Evolutionary conservation across 2,797 vertebrate genomes (phyloP).

Genomic region (Parauchenoglanis punctatus): DNA sequence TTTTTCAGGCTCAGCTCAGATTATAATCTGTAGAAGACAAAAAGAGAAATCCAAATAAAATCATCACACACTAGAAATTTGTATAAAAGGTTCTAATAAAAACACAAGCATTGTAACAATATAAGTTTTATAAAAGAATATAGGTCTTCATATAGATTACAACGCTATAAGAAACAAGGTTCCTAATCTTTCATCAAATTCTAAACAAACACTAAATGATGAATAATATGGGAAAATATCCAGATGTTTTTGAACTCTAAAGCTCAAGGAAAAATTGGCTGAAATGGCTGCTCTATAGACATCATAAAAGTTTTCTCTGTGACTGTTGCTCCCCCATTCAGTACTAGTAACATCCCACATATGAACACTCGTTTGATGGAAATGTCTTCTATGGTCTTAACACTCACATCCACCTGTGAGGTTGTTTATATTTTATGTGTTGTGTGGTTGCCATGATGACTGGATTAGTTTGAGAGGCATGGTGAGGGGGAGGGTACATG

Average conservation of each 20-base stretch:
- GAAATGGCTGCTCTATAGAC: not conserved
- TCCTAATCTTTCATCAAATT: not conserved
- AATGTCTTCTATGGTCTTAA: slow-evolving; percentile 61
- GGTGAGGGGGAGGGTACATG: slow-evolving; percentile 54
- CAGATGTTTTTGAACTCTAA: not conserved
- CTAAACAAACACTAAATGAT: not conserved
- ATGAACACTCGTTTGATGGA: not conserved
- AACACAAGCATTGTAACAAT: not conserved
- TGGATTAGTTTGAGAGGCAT: slow-evolving; percentile 62
- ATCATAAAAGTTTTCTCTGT: not conserved
- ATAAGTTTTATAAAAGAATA: not conserved
- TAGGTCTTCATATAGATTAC: not conserved
- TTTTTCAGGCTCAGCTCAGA: slow-evolving; percentile 38
- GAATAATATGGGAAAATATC: not conserved
- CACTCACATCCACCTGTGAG: slow-evolving; percentile 56
- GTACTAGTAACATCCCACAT: not conserved
- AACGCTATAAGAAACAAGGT: not conserved
- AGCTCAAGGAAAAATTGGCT: not conserved
- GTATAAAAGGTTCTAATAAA: slow-evolving; percentile 12
- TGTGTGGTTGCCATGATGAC: slow-evolving; percentile 63
- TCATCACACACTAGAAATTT: not conserved
- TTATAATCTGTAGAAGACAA: slow-evolving; percentile 40
- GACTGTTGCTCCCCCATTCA: not conserved
- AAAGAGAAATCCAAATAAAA: not conserved
- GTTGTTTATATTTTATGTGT: slow-evolving; percentile 60